Evolutionary conservation across 1,140 invertebrate genomes (phyloP).

Genomic region (Drosophila tsacasi): DNA sequence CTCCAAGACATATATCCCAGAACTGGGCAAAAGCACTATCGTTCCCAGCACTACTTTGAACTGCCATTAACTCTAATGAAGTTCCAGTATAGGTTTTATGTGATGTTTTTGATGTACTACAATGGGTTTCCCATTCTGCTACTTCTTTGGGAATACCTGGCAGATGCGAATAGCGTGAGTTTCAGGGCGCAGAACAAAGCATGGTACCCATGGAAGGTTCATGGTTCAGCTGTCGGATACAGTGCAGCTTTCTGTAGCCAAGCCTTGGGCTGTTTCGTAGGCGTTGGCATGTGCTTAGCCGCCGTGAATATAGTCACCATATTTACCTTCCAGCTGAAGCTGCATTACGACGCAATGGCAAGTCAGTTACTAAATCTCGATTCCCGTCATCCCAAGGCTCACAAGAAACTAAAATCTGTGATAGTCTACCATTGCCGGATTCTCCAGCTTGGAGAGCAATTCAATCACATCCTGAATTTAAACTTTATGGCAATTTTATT

Average conservation of each 20-base stretch:
- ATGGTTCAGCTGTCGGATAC: conserved; percentile 25
- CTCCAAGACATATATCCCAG: conserved; percentile 52
- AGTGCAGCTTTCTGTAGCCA: conserved; percentile 34
- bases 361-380: conserved; percentile 39
- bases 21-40: conserved; percentile 4
- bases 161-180: conserved; percentile 8
- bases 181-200: conserved; percentile 64
- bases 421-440: conserved; percentile 59
- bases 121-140: conserved; percentile 54
- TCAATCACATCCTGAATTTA: conserved; percentile 63
- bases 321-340: conserved; percentile 62
- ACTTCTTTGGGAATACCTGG: conserved; percentile 41
- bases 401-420: conserved; percentile 46
- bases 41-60: conserved; percentile 45
- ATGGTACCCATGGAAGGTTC: conserved; percentile 72
- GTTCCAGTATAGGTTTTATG: conserved; percentile 37
- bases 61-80: conserved; percentile 52
- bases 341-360: conserved; percentile 70
- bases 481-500: conserved; percentile 53
- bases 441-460: conserved; percentile 32
- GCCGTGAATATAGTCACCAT: conserved; percentile 58
- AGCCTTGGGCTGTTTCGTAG: conserved; percentile 39
- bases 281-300: conserved; percentile 56
- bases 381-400: conserved; percentile 36
- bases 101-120: conserved; percentile 54